A percentile compares a stretch with the other conserved stretches of the same genome.
Conservation (phyloP, 2,888 invertebrate genomes). For the Tethea ocularis region DNA sequence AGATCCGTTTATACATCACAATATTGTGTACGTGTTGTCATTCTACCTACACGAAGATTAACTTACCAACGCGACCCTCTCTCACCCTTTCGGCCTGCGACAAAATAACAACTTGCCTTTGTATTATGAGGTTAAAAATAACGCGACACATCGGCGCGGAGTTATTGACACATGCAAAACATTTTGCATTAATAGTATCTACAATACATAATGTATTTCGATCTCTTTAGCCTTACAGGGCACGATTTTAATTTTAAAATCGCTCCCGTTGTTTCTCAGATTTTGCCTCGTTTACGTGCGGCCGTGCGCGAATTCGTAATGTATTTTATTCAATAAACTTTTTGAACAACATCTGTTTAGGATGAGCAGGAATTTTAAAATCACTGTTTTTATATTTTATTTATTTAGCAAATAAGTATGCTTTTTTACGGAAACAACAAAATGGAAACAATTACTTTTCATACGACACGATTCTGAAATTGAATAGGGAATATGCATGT, state of each 20-base stretch:
- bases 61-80: background rate
- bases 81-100: background rate
- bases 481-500: too few relatives aligned
- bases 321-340: slow-evolving; percentile 32
- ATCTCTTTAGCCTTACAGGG: slow-evolving; percentile 31
- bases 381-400: too few relatives aligned
- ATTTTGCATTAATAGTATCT: slow-evolving; percentile 35
- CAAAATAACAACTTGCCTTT: slow-evolving; percentile 5
- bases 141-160: slow-evolving; percentile 18
- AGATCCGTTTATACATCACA: background rate
- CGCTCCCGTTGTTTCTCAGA: slow-evolving; percentile 52
- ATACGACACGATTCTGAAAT: too few relatives aligned
- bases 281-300: slow-evolving; percentile 34
- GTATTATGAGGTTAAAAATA: slow-evolving; percentile 9
- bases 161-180: slow-evolving; percentile 59
- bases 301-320: slow-evolving; percentile 48
- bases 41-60: slow-evolving; percentile 20
- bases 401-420: too few relatives aligned
- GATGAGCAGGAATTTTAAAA: slow-evolving; percentile 16
- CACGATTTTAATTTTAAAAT: slow-evolving; percentile 59
- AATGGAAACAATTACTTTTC: too few relatives aligned
- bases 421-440: too few relatives aligned
- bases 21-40: background rate
- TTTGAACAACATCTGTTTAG: slow-evolving; percentile 18
- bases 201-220: slow-evolving; percentile 55